Evolutionary conservation across 2,113 vertebrate genomes (phyloP), one percentile per base, ranked within the genome.

Genomic region (Regulus satrapa): DNA sequence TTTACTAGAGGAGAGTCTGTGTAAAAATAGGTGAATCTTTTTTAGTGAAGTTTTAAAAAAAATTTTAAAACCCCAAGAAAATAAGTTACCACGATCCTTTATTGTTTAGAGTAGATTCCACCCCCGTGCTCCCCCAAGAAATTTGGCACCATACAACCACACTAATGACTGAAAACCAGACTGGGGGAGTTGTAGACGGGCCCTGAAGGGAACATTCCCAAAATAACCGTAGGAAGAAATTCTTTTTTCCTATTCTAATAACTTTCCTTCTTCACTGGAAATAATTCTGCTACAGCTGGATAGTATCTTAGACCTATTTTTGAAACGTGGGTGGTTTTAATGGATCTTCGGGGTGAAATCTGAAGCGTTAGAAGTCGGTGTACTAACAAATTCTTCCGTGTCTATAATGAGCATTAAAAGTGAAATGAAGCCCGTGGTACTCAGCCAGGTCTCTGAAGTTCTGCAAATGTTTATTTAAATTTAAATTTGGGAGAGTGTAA

Each of bases 181-280:
- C 77, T 59, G 68, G 56, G 48, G 61, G 75, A 78, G 51, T 17
- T 87, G 83, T 8, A 96, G 96, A 91, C 86, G 58, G 88, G 77
- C 80, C 84, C 77, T 25, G 45, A 32, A 94, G 77, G 69, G 59
- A 74, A 29, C 23, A 43, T 92, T 92, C 88, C 81, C 81, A 79
- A 92, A 92, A 85, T 79, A 95, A 72, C 90, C 64, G 36, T 28
- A 91, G 48, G 56, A 91, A 94, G 66, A 78, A 24, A 76, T 68
- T 59, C 0, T 84, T 55, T 91, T 94, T 87, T 61, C n/a, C 71
- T 73, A 78, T 91, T 88, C 73, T 94, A 95, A 91, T 79, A 36
- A 41, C 45, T 75, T 74, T 34, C 63, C 46, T 90, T 86, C 51
- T 77, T 87, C 36, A 38, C n/a, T 89, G 77, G 62, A 91, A 91